phyloP scores from a whole-genome alignment of 1,140 invertebrate species.

The Oreohelix idahoensis region DNA sequence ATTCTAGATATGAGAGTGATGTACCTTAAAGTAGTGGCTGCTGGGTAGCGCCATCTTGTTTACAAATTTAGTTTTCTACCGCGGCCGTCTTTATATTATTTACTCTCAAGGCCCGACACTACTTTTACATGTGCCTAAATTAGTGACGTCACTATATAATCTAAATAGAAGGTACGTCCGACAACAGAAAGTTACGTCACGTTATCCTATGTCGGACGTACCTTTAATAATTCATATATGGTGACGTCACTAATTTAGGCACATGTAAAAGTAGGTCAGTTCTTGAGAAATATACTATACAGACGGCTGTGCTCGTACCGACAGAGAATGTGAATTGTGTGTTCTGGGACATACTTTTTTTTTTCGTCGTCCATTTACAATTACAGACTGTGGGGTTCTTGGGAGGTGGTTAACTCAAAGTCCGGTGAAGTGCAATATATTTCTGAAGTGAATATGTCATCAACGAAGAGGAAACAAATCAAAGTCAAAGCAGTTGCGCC shows the following conservation, averaged over 20 bases:
- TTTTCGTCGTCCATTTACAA: neutral
- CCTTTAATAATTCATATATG: too few relatives aligned
- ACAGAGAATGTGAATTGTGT: slow-evolving; percentile 32
- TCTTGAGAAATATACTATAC: too few relatives aligned
- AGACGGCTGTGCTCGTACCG: too few relatives aligned
- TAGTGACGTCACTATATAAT: too few relatives aligned
- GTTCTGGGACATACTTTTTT: neutral
- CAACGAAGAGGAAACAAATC: slow-evolving; percentile 61
- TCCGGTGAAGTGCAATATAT: slow-evolving; percentile 50
- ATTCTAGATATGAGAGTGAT: neutral
- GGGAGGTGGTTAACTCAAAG: neutral
- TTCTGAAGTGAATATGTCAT: slow-evolving; percentile 32
- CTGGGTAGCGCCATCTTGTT: slow-evolving; percentile 39
- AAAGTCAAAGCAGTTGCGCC: slow-evolving; percentile 77
- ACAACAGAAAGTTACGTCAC: too few relatives aligned
- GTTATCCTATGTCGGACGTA: too few relatives aligned
- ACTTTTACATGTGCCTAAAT: too few relatives aligned
- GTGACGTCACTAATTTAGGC: too few relatives aligned
- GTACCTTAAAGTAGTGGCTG: slow-evolving; percentile 25
- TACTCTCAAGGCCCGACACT: too few relatives aligned
- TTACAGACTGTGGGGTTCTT: neutral
- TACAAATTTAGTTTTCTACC: slow-evolving; percentile 33
- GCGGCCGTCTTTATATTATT: too few relatives aligned
- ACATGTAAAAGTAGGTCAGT: too few relatives aligned
- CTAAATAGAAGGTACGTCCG: too few relatives aligned